Conservation (phyloP, 2,797 vertebrate species). For the Limosa lapponica region DNA sequence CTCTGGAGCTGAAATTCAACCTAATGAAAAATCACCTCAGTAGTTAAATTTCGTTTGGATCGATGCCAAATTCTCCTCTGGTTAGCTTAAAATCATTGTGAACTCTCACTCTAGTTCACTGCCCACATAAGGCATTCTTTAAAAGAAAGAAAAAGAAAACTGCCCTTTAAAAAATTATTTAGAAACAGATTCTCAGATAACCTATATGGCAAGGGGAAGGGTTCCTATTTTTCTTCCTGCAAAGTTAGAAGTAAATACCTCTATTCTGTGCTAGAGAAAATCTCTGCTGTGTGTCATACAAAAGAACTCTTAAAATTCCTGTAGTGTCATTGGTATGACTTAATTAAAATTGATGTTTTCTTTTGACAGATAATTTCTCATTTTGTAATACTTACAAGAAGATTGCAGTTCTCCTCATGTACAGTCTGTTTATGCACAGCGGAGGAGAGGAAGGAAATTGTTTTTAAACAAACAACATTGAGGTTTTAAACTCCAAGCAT, state of each 20-base stretch:
- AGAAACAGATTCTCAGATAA: neutral
- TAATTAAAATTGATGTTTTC: neutral
- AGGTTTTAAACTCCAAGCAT: neutral
- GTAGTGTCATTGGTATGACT: neutral
- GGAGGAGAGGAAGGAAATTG: neutral
- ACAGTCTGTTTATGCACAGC: neutral
- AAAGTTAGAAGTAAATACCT: neutral
- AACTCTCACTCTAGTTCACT: neutral
- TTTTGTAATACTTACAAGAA: neutral
- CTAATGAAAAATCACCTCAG: neutral
- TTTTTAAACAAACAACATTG: neutral
- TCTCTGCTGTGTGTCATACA: neutral
- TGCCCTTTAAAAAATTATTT: neutral
- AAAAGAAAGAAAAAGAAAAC: neutral
- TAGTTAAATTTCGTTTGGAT: neutral
- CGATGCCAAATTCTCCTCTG: neutral
- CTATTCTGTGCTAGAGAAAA: neutral
- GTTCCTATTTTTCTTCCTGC: neutral
- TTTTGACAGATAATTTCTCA: neutral
- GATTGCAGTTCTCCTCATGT: neutral
- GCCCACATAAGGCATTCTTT: neutral
- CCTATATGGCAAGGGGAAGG: neutral
- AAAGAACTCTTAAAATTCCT: neutral
- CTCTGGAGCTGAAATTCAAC: neutral
- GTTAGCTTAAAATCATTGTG: neutral